These are phyloP conservation scores for Halichoeres trimaculatus DNA, from an alignment of 2,113 vertebrate genomes.

Conservation along the genomic window DNA sequence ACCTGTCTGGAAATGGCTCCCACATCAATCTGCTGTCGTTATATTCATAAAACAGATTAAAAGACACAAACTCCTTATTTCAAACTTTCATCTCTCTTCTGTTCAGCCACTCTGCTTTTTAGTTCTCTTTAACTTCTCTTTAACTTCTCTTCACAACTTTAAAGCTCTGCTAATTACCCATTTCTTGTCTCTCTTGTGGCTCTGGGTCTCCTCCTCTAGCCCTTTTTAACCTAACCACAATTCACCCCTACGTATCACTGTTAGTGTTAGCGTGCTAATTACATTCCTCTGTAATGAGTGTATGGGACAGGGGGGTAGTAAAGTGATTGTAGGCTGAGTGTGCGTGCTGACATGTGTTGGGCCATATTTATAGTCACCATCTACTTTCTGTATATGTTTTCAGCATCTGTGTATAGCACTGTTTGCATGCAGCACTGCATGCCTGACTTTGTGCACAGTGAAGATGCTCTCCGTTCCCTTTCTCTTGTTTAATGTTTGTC, in stretches of 20 bases:
- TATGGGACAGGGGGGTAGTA: constrained; percentile 32
- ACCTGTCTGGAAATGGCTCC: too few relatives aligned
- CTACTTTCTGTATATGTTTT: constrained; percentile 42
- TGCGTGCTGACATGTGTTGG: constrained; percentile 24
- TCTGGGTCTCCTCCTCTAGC: constrained; percentile 13
- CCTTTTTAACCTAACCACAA: constrained; percentile 15
- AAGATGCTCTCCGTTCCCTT: background rate
- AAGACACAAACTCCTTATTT: too few relatives aligned
- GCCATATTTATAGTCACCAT: constrained; percentile 45
- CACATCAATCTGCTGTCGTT: too few relatives aligned
- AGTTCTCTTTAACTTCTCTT: too few relatives aligned
- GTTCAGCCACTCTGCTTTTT: too few relatives aligned
- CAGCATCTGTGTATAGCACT: constrained; percentile 37
- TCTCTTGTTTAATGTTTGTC: background rate
- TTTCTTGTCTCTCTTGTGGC: background rate
- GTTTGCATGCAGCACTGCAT: constrained; percentile 44
- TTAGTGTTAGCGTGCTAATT: constrained; percentile 57
- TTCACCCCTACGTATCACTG: constrained; percentile 34
- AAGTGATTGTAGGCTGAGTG: constrained; percentile 26
- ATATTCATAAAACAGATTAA: background rate
- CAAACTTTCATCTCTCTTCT: too few relatives aligned
- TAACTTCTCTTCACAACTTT: background rate
- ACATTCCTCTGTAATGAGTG: constrained; percentile 65
- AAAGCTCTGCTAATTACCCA: background rate
- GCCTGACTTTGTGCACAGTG: constrained; percentile 21